phyloP scores from a whole-genome alignment of 2,797 vertebrate genomes.

The Hippopotamyrus pictus region DNA sequence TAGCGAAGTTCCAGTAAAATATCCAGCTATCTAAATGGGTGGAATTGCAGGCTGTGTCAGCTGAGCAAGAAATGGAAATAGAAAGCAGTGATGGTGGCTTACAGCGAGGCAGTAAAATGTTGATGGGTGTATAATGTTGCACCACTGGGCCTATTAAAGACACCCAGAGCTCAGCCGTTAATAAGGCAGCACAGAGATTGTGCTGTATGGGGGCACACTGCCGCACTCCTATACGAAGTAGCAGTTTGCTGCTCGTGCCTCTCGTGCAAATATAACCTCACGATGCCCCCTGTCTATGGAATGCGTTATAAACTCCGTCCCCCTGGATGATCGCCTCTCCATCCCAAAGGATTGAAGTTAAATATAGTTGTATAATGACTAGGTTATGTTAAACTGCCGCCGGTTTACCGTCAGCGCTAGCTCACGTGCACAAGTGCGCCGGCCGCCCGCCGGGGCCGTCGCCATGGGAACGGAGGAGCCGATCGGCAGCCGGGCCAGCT shows the following conservation, averaged over 20 bases:
- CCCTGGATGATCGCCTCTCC: background rate
- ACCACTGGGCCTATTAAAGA: background rate
- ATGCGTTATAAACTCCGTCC: background rate
- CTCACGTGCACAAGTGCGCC: background rate
- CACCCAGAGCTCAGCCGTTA: background rate
- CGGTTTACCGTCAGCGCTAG: background rate
- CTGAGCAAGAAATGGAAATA: background rate
- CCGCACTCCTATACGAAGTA: background rate
- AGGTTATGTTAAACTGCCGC: background rate
- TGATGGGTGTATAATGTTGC: background rate
- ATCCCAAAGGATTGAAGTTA: background rate
- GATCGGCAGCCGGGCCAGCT: background rate
- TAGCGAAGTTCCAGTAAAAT: background rate
- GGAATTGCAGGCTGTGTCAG: background rate
- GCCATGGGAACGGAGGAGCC: conserved; percentile 11
- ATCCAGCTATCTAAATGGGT: background rate
- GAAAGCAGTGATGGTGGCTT: background rate
- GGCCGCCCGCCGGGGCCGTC: background rate
- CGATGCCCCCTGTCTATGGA: background rate
- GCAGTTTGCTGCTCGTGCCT: background rate
- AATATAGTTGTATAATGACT: conserved; percentile 11
- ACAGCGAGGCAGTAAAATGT: background rate
- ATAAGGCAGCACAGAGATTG: background rate
- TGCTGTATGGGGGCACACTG: background rate
- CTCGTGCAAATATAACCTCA: background rate